Evolutionary conservation across 2,113 vertebrate species (phyloP).

Genomic region (Propithecus coquereli): DNA sequence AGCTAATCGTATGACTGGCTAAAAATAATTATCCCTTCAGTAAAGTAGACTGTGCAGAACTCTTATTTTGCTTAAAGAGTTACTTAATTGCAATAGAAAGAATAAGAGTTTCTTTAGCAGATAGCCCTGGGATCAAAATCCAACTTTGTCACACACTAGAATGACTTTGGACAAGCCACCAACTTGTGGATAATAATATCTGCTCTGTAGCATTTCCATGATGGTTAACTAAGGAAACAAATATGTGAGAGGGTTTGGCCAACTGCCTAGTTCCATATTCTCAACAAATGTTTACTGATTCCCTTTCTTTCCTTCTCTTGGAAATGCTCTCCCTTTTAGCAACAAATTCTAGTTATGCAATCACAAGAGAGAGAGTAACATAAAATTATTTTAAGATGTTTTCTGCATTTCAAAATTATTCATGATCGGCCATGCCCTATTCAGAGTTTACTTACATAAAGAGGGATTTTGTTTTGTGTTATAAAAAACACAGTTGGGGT

Average conservation of each 20-base stretch:
- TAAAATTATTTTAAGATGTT: not conserved
- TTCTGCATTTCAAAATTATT: conserved; percentile 21
- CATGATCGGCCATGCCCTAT: not conserved
- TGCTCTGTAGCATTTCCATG: not conserved
- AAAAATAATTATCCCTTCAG: not conserved
- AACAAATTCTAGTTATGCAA: not conserved
- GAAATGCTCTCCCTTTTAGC: not conserved
- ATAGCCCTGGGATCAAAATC: not conserved
- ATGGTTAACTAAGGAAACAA: not conserved
- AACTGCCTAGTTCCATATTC: not conserved
- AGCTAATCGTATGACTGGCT: not conserved
- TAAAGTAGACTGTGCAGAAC: not conserved
- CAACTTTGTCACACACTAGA: not conserved
- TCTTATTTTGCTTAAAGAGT: not conserved
- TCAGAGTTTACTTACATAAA: not conserved
- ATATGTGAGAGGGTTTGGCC: not conserved
- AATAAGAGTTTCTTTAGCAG: not conserved
- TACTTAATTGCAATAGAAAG: not conserved
- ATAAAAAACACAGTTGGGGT: not conserved
- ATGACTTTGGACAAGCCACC: not conserved
- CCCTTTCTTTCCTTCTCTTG: not conserved
- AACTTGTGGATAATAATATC: not conserved
- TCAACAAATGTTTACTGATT: not conserved
- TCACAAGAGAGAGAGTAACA: not conserved
- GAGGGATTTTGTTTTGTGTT: not conserved